Conservation (phyloP, 1,140 invertebrate species). For the Drosophila nigromelanica region DNA sequence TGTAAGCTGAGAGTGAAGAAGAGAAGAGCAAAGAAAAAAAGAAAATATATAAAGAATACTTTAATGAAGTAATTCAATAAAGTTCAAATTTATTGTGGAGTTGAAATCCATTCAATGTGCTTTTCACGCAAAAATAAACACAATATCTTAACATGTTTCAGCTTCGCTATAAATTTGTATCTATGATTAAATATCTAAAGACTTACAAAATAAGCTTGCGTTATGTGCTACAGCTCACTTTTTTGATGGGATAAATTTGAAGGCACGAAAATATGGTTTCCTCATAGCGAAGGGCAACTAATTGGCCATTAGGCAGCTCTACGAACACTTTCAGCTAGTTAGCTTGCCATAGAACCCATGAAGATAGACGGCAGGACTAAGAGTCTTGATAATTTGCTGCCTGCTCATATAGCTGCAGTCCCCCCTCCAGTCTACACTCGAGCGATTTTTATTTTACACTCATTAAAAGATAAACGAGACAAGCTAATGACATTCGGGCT, state of each 20-base stretch:
- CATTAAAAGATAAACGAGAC: constrained; percentile 82
- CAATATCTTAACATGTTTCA: no score
- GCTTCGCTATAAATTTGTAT: not conserved
- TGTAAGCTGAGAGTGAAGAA: not conserved
- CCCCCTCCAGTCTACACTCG: constrained; percentile 10
- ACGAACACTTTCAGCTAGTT: constrained; percentile 19
- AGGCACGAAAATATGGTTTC: constrained; percentile 17
- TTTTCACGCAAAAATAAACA: no score
- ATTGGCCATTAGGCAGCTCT: constrained; percentile 12
- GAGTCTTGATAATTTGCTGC: constrained; percentile 29
- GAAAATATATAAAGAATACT: not conserved
- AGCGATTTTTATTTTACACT: constrained; percentile 75
- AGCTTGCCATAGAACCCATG: constrained; percentile 11
- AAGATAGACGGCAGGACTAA: not conserved
- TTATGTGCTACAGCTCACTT: not conserved
- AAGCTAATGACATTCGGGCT: constrained; percentile 77
- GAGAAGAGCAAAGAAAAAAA: not conserved
- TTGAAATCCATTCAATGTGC: no score
- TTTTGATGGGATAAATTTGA: constrained; percentile 10
- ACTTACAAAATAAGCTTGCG: no score
- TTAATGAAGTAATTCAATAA: not conserved
- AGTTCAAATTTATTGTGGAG: not conserved
- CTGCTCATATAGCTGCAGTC: not conserved
- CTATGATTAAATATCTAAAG: not conserved
- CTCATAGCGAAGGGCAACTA: constrained; percentile 3